Evolutionary conservation across 1,140 invertebrate genomes (phyloP).

Genomic region (Phthorimaea operculella): DNA sequence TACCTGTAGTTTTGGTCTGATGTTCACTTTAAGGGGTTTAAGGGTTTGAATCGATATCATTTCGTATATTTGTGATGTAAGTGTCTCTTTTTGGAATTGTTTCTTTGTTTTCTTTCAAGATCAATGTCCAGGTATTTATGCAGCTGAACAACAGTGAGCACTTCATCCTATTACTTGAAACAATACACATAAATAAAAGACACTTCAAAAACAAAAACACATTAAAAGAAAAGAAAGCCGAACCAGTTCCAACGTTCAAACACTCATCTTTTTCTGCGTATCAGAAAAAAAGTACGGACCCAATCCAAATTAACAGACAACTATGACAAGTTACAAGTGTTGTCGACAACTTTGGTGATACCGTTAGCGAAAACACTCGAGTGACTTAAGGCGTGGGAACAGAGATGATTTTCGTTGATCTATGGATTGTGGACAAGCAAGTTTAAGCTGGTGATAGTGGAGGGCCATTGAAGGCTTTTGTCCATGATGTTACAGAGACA

Average conservation of each 20-base stretch:
- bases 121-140: no score
- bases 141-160: no score
- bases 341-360: conserved; percentile 23
- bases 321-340: conserved; percentile 59
- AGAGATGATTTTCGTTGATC: background rate
- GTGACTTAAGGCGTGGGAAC: conserved; percentile 8
- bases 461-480: conserved; percentile 44
- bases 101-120: no score
- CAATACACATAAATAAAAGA: no score
- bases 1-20: conserved; percentile 22
- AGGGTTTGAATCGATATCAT: no score
- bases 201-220: conserved; percentile 35
- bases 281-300: conserved; percentile 30
- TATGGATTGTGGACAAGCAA: background rate
- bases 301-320: conserved; percentile 58
- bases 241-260: conserved; percentile 24
- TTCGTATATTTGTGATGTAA: no score
- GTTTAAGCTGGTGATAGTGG: conserved; percentile 20
- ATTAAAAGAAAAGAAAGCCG: conserved; percentile 32
- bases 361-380: conserved; percentile 10
- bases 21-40: background rate
- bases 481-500: conserved; percentile 43
- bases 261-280: conserved; percentile 43
- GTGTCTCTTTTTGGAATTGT: no score
- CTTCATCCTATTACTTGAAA: no score